These are phyloP conservation scores for Montipora sp. DNA, from an alignment of 64 coral and sea anemone genomes.

Conservation along the genomic window DNA sequence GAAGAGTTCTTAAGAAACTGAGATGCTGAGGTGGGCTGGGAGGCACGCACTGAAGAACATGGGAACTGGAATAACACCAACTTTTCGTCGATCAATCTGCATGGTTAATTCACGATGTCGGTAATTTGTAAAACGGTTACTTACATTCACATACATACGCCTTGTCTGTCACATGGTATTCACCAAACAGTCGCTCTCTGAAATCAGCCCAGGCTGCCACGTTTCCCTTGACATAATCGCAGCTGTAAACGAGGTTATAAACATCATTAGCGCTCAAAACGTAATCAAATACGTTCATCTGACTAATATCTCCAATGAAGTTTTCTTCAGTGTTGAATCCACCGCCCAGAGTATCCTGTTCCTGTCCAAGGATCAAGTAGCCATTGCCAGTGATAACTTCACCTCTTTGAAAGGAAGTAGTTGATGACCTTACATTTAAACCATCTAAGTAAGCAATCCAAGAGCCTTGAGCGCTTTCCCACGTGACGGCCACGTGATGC, in stretches of 20 bases:
- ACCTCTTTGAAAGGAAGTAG: conserved; percentile 49
- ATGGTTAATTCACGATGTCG: no score
- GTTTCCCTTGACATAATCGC: conserved; percentile 74
- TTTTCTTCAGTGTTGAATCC: conserved; percentile 64
- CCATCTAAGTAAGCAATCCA: conserved; percentile 59
- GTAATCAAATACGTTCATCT: conserved; percentile 57
- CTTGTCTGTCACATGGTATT: conserved; percentile 60
- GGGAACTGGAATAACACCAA: no score
- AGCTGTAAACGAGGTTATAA: conserved; percentile 77
- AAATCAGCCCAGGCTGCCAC: conserved; percentile 91
- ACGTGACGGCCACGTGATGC: conserved; percentile 88
- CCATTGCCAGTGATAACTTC: conserved; percentile 51
- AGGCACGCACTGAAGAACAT: no score
- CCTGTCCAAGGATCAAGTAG: conserved; percentile 58
- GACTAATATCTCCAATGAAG: conserved; percentile 71
- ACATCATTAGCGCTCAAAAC: conserved; percentile 46
- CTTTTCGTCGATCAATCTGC: no score
- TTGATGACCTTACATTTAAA: not conserved
- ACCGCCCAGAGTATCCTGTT: conserved; percentile 58
- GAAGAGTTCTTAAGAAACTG: no score
- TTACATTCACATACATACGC: conserved; percentile 86
- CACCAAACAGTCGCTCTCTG: conserved; percentile 67
- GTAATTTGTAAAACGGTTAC: conserved; percentile 7
- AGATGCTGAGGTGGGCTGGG: no score
- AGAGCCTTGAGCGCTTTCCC: conserved; percentile 63